These are phyloP conservation scores for Ceraclea dissimilis DNA, from an alignment of 2,888 invertebrate species.

Conservation along the genomic window DNA sequence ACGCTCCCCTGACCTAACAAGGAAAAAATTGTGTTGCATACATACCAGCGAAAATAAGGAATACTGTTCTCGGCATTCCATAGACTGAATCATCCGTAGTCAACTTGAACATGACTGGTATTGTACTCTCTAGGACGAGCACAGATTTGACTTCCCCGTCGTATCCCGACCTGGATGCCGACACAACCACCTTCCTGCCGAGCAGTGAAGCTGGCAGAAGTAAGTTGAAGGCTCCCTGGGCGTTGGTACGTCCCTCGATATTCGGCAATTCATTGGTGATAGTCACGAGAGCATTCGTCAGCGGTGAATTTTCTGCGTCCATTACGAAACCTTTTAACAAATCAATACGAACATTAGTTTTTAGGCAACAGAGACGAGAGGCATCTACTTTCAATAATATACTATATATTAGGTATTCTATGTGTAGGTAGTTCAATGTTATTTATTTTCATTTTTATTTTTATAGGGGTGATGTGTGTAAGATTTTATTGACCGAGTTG, in stretches of 20 bases:
- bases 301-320: constrained; percentile 52
- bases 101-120: constrained; percentile 60
- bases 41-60: constrained; percentile 65
- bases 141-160: constrained; percentile 47
- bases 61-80: constrained; percentile 69
- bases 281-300: constrained; percentile 44
- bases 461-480: too few relatives aligned
- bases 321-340: constrained; percentile 48
- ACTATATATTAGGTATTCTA: too few relatives aligned
- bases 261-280: constrained; percentile 37
- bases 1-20: too few relatives aligned
- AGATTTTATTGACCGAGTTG: too few relatives aligned
- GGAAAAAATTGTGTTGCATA: background rate
- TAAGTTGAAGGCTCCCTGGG: constrained; percentile 43
- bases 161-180: constrained; percentile 54
- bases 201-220: constrained; percentile 37
- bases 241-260: constrained; percentile 35
- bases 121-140: constrained; percentile 39
- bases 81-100: constrained; percentile 58
- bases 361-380: too few relatives aligned
- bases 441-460: too few relatives aligned
- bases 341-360: background rate
- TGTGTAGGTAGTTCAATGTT: too few relatives aligned
- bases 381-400: too few relatives aligned
- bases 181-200: constrained; percentile 46